Conservation (phyloP, 2,797 vertebrate species). For the Coilia nasus region DNA sequence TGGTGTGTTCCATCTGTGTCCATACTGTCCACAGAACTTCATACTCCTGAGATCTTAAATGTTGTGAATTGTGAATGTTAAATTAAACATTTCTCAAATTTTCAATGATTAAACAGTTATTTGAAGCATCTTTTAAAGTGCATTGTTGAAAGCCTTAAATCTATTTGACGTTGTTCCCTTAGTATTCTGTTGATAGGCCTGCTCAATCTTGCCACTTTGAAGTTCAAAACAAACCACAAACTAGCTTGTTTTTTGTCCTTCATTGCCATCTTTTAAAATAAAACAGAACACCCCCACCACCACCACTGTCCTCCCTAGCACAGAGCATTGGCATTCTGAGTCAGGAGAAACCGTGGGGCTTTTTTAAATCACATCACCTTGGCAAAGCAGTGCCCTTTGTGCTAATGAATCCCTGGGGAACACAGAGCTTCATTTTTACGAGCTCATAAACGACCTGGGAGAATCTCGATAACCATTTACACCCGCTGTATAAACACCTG, state of each 20-base stretch:
- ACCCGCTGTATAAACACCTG: conserved; percentile 21
- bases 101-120: not conserved
- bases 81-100: not conserved
- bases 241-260: not conserved
- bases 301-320: not conserved
- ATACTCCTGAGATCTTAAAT: not conserved
- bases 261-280: conserved; percentile 9
- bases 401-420: conserved; percentile 8
- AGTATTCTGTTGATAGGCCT: not conserved
- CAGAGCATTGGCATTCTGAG: conserved; percentile 6
- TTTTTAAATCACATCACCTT: conserved; percentile 18
- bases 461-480: conserved; percentile 22
- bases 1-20: not conserved
- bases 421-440: conserved; percentile 1
- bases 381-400: conserved; percentile 18
- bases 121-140: not conserved
- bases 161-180: not conserved
- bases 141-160: not conserved
- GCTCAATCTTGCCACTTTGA: not conserved
- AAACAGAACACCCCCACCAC: not conserved
- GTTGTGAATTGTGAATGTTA: not conserved
- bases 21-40: not conserved
- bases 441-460: not conserved
- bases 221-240: not conserved
- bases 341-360: not conserved